Conservation (phyloP, 2,888 invertebrate species). For the Stramonita haemastoma region DNA sequence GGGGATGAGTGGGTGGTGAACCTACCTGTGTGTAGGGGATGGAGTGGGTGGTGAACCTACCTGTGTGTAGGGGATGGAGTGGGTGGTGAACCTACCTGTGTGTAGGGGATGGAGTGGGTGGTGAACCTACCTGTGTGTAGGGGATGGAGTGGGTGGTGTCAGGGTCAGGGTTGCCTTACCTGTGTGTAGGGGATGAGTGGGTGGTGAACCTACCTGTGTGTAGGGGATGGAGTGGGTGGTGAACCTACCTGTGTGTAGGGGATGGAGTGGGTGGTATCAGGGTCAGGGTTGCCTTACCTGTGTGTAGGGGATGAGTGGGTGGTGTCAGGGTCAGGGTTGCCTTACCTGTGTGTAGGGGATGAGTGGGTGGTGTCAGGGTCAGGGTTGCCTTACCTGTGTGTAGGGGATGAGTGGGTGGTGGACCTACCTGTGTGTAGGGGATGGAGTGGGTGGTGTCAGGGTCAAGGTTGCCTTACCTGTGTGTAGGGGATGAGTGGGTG, state of each 20-base stretch:
- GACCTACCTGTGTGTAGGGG: not conserved
- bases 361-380: not conserved
- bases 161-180: slow-evolving; percentile 95
- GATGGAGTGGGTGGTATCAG: not conserved
- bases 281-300: not conserved
- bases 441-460: not conserved
- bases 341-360: slow-evolving; percentile 75
- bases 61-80: slow-evolving; percentile 16
- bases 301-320: slow-evolving; percentile 20
- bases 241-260: not conserved
- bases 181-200: not conserved
- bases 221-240: slow-evolving; percentile 25
- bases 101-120: not conserved
- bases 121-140: not conserved
- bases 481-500: slow-evolving; percentile 21
- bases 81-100: slow-evolving; percentile 32
- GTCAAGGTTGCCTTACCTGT: not conserved
- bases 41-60: not conserved
- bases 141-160: slow-evolving; percentile 22
- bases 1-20: slow-evolving; percentile 24
- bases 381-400: not conserved
- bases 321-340: slow-evolving; percentile 89
- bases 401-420: slow-evolving; percentile 25
- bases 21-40: not conserved
- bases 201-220: not conserved